Evolutionary conservation across 2,888 invertebrate genomes (phyloP).

Genomic region (Drosophila lutescens): DNA sequence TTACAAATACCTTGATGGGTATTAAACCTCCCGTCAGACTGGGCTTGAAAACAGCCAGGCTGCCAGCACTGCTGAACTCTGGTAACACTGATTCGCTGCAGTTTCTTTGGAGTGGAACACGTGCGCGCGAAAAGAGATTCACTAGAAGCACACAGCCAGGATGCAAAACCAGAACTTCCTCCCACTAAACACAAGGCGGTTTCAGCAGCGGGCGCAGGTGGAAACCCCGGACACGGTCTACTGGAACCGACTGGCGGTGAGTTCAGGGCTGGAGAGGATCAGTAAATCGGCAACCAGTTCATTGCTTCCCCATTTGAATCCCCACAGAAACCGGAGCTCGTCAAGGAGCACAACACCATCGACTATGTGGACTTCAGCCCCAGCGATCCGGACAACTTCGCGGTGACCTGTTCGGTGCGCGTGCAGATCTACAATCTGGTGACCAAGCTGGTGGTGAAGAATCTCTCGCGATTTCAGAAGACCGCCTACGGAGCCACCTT

Average conservation of each 20-base stretch:
- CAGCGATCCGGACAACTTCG: slow-evolving; percentile 94
- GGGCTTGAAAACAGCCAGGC: background rate
- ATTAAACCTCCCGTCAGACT: background rate
- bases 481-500: slow-evolving; percentile 94
- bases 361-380: slow-evolving; percentile 96
- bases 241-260: slow-evolving; percentile 95
- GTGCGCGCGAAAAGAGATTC: slow-evolving; percentile 11
- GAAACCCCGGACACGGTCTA: slow-evolving; percentile 92
- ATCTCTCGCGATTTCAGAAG: slow-evolving; percentile 92
- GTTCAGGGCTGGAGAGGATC: background rate
- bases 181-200: slow-evolving; percentile 78
- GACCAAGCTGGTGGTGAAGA: slow-evolving; percentile 92
- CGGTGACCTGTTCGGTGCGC: slow-evolving; percentile 95
- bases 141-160: slow-evolving; percentile 1
- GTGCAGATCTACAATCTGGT: slow-evolving; percentile 95
- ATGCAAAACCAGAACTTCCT: slow-evolving; percentile 65
- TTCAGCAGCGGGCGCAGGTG: slow-evolving; percentile 84
- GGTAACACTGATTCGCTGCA: background rate
- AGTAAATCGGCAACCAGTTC: background rate
- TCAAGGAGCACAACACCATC: slow-evolving; percentile 96
- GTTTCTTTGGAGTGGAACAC: slow-evolving; percentile 7
- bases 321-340: slow-evolving; percentile 91
- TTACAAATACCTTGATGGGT: no score
- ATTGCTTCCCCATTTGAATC: background rate
- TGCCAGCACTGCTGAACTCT: background rate